Evolutionary conservation across 2,888 invertebrate genomes (phyloP).

Genomic region (Clivina fossor): DNA sequence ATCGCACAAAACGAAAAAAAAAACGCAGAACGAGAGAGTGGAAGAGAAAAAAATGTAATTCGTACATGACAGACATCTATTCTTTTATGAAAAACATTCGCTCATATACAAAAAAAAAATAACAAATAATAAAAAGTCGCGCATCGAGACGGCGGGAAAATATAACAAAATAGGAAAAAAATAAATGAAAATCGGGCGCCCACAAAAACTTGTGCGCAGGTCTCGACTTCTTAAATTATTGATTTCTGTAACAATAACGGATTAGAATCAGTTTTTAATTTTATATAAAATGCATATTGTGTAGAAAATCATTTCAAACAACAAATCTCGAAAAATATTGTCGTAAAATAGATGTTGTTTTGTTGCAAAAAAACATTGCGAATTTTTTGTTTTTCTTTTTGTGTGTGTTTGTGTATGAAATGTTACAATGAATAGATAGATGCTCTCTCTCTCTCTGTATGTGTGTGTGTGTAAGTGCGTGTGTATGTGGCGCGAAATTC

Average conservation of each 20-base stretch:
- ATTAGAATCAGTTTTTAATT: conserved; percentile 28
- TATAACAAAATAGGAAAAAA: not conserved
- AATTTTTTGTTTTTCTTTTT: no score
- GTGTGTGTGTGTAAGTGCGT: not conserved
- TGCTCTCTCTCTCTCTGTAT: no score
- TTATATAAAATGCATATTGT: conserved; percentile 15
- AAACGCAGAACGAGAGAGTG: conserved; percentile 19
- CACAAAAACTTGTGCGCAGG: conserved; percentile 18
- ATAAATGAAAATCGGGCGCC: conserved; percentile 19
- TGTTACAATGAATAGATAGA: no score
- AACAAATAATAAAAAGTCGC: conserved; percentile 23
- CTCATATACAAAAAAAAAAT: conserved; percentile 25
- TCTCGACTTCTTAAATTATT: conserved; percentile 21
- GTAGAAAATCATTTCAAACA: no score
- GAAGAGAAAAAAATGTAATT: conserved; percentile 21
- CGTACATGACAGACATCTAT: conserved; percentile 29
- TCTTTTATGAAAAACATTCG: conserved; percentile 26
- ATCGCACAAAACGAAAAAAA: conserved; percentile 13
- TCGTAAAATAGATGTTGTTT: no score
- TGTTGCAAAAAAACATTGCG: no score
- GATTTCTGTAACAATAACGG: conserved; percentile 29
- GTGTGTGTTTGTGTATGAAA: no score
- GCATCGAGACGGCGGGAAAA: conserved; percentile 4
- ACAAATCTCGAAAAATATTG: no score
- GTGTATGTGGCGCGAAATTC: conserved; percentile 15